Conservation (phyloP, 2,797 vertebrate genomes). For the Eleutherodactylus coqui region DNA sequence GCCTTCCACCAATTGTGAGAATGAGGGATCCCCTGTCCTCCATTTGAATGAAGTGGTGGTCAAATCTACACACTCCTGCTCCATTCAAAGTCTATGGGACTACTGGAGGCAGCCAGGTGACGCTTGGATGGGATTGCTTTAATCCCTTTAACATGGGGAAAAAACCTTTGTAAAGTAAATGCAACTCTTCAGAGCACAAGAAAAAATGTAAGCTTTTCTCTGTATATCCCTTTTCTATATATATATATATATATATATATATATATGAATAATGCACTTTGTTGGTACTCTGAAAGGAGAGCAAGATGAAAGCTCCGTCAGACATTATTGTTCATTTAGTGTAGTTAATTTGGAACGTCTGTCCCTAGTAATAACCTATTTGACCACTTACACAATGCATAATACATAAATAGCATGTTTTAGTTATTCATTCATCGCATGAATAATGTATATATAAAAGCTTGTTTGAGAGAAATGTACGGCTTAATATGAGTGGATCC, state of each 20-base stretch:
- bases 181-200: no score
- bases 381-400: background rate
- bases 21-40: no score
- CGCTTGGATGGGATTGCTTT: no score
- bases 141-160: no score
- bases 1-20: no score
- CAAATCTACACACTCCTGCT: no score
- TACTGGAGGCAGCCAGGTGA: no score
- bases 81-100: no score
- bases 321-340: constrained; percentile 17
- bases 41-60: no score
- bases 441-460: background rate
- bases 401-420: constrained; percentile 24
- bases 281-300: background rate
- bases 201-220: background rate
- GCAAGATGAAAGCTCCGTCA: background rate
- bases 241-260: no score
- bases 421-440: background rate
- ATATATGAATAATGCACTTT: background rate
- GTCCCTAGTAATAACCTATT: constrained; percentile 16
- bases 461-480: background rate
- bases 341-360: background rate
- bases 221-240: background rate
- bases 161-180: no score
- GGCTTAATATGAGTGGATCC: background rate